These are phyloP conservation scores for Selenia dentaria DNA, from an alignment of 2,888 invertebrate genomes.

Conservation along the genomic window DNA sequence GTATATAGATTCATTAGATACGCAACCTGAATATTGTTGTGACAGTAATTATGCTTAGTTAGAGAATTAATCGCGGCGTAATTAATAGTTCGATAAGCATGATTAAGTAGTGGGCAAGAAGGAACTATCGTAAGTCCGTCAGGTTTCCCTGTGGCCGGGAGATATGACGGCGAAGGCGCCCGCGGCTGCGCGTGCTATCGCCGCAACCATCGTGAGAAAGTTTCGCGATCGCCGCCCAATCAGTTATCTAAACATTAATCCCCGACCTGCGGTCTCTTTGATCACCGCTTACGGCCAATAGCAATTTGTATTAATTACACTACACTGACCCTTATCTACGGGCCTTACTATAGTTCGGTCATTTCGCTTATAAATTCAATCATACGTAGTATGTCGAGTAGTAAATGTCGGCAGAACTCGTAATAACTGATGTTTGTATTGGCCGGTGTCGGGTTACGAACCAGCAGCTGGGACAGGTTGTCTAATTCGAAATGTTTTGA, in stretches of 20 bases:
- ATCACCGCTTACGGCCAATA: conserved; percentile 58
- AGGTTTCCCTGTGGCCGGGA: conserved; percentile 40
- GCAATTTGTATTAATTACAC: conserved; percentile 73
- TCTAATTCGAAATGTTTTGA: conserved; percentile 57
- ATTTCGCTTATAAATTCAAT: conserved; percentile 35
- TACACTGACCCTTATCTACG: conserved; percentile 51
- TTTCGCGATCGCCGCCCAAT: conserved; percentile 68
- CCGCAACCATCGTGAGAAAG: conserved; percentile 68
- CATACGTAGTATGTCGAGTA: conserved; percentile 33
- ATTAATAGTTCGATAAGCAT: conserved; percentile 34
- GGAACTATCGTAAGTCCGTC: conserved; percentile 47
- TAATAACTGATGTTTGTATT: conserved; percentile 40
- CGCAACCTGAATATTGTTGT: too few species aligned
- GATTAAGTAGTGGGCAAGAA: conserved; percentile 39
- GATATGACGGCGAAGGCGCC: conserved; percentile 36
- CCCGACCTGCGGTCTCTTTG: conserved; percentile 68
- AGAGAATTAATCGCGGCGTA: conserved; percentile 9
- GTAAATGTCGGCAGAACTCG: conserved; percentile 34
- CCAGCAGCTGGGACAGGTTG: conserved; percentile 48
- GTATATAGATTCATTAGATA: too few species aligned
- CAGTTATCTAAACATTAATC: conserved; percentile 66
- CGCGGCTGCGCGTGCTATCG: conserved; percentile 45
- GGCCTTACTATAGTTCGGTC: conserved; percentile 30
- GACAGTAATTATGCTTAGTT: not conserved
- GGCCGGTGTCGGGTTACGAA: conserved; percentile 43